Evolutionary conservation across 2,113 vertebrate genomes (phyloP).

Genomic region (Poeciliopsis occidentalis): DNA sequence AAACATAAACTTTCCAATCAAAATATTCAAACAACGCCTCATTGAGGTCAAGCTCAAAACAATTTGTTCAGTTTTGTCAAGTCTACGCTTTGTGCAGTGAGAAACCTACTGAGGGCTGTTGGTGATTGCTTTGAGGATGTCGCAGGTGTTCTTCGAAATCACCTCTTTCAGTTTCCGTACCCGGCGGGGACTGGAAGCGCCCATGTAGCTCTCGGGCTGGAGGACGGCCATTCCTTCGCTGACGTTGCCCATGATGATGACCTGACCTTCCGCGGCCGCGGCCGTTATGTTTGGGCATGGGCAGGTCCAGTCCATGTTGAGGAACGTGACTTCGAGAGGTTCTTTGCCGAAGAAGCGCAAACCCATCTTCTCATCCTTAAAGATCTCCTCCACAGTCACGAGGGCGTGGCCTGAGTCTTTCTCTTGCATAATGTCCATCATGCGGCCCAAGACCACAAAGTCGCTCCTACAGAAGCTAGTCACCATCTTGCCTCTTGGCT

Average conservation of each 20-base stretch:
- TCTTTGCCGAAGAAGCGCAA: constrained; percentile 92
- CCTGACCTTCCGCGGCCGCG: constrained; percentile 81
- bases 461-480: constrained; percentile 96
- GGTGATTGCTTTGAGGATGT: constrained; percentile 91
- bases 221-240: constrained; percentile 92
- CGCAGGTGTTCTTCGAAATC: constrained; percentile 94
- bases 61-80: not conserved
- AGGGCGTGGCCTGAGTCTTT: constrained; percentile 88
- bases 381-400: constrained; percentile 91
- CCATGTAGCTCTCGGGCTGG: constrained; percentile 92
- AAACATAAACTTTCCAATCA: not conserved
- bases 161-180: constrained; percentile 91
- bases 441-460: constrained; percentile 91
- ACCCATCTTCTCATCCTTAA: constrained; percentile 98
- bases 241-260: constrained; percentile 96
- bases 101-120: constrained; percentile 81
- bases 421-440: constrained; percentile 90
- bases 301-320: constrained; percentile 95
- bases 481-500: constrained; percentile 90
- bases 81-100: constrained; percentile 1
- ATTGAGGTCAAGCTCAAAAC: not conserved
- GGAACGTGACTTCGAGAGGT: constrained; percentile 91
- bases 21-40: not conserved
- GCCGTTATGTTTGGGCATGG: constrained; percentile 94
- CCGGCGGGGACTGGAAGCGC: constrained; percentile 83